Evolutionary conservation across 2,797 vertebrate species (phyloP), one percentile per base, ranked within the genome.

Genomic region (Channallabes apus): DNA sequence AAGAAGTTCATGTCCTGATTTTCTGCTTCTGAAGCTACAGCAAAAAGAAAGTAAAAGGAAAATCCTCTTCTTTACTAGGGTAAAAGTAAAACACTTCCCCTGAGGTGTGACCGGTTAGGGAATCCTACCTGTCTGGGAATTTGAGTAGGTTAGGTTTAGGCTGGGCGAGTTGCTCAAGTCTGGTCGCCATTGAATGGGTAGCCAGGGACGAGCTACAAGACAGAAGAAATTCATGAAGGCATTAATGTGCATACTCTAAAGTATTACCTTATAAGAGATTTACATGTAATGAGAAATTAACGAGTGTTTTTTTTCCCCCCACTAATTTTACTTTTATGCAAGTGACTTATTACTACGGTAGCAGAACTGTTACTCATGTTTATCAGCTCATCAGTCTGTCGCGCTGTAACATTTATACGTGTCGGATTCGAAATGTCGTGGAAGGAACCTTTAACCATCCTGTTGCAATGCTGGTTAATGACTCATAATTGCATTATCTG

Each of bases 51-150:
- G 6, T 7, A 56, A 56, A 75, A 75, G 6, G 6, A 56, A 18
- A n/a, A n/a, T 54, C n/a, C 15, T 75, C n/a, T 24, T 54, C 6
- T 18, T 72, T n/a, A n/a, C 12, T 41, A 73, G 71, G 2, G 71
- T 46, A 9, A 75, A n/a, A 9, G n/a, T 75, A 2, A 29, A 54
- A 51, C n/a, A 54, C 51, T 14, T 75, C n/a, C 29, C 15, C 6
- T 46, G 5, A 17, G 15, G 24, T 64, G 18, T 46, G 14, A 41
- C 27, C 17, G 46, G 24, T 76, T 12, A 54, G 12, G 20, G 22
- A 35, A 27, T 1, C 84, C 17, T 90, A 95, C 95, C 94, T 91
- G 92, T 94, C 92, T 6, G 93, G 92, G 84, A 88, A 85, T 88
- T 84, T 86, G 65, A 94, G 92, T 27, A 82, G 78, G 90, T 90